phyloP scores from a whole-genome alignment of 2,888 invertebrate species.

The Hermaeophaga mercurialis region DNA sequence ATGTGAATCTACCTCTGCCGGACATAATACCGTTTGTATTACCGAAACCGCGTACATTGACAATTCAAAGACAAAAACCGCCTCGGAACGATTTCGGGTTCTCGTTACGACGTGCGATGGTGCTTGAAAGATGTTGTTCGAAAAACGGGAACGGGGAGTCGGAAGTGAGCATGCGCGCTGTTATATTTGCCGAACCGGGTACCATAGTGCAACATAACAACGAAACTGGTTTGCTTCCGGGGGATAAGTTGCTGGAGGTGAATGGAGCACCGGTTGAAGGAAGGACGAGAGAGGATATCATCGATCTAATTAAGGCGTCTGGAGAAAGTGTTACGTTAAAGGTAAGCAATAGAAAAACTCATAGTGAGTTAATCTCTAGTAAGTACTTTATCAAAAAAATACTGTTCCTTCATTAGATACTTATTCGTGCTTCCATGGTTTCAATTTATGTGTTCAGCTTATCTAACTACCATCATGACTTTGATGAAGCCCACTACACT shows the following conservation, averaged over 20 bases:
- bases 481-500: too few relatives aligned
- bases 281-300: constrained; percentile 86
- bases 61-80: constrained; percentile 78
- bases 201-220: constrained; percentile 69
- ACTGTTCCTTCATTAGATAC: too few relatives aligned
- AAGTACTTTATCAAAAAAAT: too few relatives aligned
- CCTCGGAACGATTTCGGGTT: constrained; percentile 94
- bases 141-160: constrained; percentile 38
- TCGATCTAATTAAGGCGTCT: constrained; percentile 89
- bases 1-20: constrained; percentile 74
- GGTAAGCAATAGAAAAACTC: too few relatives aligned
- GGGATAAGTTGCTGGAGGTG: constrained; percentile 90
- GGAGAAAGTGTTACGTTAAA: constrained; percentile 82
- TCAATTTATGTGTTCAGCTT: too few relatives aligned
- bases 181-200: constrained; percentile 91
- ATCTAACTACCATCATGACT: too few relatives aligned
- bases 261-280: constrained; percentile 86
- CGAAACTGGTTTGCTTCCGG: constrained; percentile 89
- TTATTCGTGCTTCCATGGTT: too few relatives aligned
- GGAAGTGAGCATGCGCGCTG: constrained; percentile 67
- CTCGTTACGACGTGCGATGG: constrained; percentile 85
- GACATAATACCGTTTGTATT: constrained; percentile 70
- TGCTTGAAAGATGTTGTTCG: constrained; percentile 64
- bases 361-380: too few relatives aligned
- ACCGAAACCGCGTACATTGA: constrained; percentile 75